Conservation (phyloP, 2,888 invertebrate species). For the Acronicta psi region DNA sequence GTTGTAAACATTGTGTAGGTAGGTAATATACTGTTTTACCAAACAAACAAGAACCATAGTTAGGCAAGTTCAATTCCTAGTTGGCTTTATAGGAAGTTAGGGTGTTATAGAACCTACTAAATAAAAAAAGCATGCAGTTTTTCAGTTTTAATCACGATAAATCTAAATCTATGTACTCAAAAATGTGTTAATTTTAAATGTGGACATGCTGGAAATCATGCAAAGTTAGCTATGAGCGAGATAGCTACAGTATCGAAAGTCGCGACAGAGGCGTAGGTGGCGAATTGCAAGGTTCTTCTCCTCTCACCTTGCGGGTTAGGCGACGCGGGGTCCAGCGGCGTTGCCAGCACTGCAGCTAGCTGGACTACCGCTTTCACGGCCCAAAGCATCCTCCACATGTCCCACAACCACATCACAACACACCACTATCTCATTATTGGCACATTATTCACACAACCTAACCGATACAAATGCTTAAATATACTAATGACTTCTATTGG, state of each 20-base stretch:
- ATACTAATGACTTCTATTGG: slow-evolving; percentile 85
- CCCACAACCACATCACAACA: slow-evolving; percentile 89
- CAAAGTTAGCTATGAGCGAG: slow-evolving; percentile 60
- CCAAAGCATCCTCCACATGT: slow-evolving; percentile 87
- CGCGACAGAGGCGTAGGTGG: slow-evolving; percentile 69
- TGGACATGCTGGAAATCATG: slow-evolving; percentile 65
- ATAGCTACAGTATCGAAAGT: slow-evolving; percentile 27
- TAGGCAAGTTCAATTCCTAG: slow-evolving; percentile 3
- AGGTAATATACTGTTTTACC: background rate
- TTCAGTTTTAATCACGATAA: slow-evolving; percentile 21
- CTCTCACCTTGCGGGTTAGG: slow-evolving; percentile 83
- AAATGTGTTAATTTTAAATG: slow-evolving; percentile 15
- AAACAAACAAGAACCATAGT: slow-evolving; percentile 9
- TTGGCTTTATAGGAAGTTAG: background rate
- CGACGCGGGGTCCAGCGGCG: slow-evolving; percentile 82
- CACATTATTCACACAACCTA: slow-evolving; percentile 88
- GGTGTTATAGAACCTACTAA: slow-evolving; percentile 2
- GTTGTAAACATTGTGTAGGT: no score
- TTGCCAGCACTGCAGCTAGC: slow-evolving; percentile 77
- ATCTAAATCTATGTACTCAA: slow-evolving; percentile 21
- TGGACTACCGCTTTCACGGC: slow-evolving; percentile 79
- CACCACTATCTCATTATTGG: slow-evolving; percentile 89
- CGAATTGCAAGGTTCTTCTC: slow-evolving; percentile 79
- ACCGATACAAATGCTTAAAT: slow-evolving; percentile 86
- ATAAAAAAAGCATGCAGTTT: slow-evolving; percentile 33